Conservation (phyloP, 2,888 invertebrate genomes). For the Cyclophora albipunctata region DNA sequence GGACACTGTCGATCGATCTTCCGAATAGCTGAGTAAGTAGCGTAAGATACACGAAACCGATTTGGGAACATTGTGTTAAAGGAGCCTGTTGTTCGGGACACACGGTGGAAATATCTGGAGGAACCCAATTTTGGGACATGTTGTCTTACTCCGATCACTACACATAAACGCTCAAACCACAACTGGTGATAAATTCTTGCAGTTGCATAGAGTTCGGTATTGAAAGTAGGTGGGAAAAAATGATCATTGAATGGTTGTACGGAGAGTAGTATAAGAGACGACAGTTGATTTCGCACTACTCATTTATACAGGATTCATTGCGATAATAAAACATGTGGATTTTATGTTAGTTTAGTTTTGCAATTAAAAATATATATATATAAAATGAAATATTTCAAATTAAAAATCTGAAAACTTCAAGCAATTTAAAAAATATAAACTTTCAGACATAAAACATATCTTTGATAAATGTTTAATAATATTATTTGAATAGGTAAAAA, state of each 20-base stretch:
- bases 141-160: constrained; percentile 10
- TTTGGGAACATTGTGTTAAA: constrained; percentile 74
- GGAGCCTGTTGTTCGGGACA: constrained; percentile 71
- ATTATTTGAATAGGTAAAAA: no score
- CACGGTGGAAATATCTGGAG: constrained; percentile 71
- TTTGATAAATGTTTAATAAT: no score
- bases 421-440: no score
- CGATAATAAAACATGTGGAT: no score
- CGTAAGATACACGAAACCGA: constrained; percentile 75
- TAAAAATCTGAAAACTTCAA: no score
- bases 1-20: constrained; percentile 53
- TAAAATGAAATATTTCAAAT: no score
- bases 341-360: no score
- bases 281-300: background rate
- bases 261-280: constrained; percentile 1
- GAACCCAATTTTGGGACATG: constrained; percentile 65
- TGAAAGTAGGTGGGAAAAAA: constrained; percentile 19
- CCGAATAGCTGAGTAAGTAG: constrained; percentile 76
- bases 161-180: constrained; percentile 4
- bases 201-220: constrained; percentile 9
- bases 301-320: no score
- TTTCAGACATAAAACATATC: no score
- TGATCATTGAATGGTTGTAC: background rate
- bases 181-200: constrained; percentile 7
- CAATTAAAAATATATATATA: no score